A percentile compares a stretch with the other conserved stretches of the same genome.
phyloP scores from a whole-genome alignment of 2,888 invertebrate species.

The Ommatoiulus sabulosus region DNA sequence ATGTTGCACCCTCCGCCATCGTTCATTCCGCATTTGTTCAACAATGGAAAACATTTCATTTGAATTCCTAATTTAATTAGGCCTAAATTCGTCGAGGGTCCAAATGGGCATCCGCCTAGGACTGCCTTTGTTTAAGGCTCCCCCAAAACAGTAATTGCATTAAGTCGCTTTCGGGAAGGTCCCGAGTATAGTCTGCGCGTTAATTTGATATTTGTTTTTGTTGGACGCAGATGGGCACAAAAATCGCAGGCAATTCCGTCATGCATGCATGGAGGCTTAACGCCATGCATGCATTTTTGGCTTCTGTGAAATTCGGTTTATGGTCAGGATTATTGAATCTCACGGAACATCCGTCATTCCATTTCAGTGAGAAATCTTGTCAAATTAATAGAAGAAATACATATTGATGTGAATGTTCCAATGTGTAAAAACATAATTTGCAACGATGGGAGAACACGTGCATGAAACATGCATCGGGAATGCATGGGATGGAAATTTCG shows the following conservation, averaged over 20 bases:
- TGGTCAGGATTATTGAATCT: too few species aligned
- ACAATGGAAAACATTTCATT: slow-evolving; percentile 42
- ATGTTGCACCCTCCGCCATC: not conserved
- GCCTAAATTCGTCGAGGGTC: slow-evolving; percentile 31
- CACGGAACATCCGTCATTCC: too few species aligned
- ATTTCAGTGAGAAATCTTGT: too few species aligned
- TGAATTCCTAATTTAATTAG: slow-evolving; percentile 43
- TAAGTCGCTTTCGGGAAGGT: not conserved
- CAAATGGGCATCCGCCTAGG: slow-evolving; percentile 1
- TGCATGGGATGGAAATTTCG: too few species aligned
- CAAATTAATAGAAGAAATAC: too few species aligned
- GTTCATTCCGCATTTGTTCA: slow-evolving; percentile 22
- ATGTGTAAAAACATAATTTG: too few species aligned
- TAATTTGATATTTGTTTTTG: slow-evolving; percentile 39
- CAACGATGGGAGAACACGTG: too few species aligned
- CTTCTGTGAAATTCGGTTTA: too few species aligned
- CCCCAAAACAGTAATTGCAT: not conserved
- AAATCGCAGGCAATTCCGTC: not conserved
- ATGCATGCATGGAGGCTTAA: too few species aligned
- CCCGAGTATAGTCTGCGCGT: not conserved
- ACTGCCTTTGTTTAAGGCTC: not conserved
- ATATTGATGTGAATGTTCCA: too few species aligned
- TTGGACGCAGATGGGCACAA: not conserved
- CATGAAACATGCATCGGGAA: too few species aligned
- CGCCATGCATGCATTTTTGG: too few species aligned